Conservation (phyloP, 2,797 vertebrate genomes). For the Delichon dasypus region DNA sequence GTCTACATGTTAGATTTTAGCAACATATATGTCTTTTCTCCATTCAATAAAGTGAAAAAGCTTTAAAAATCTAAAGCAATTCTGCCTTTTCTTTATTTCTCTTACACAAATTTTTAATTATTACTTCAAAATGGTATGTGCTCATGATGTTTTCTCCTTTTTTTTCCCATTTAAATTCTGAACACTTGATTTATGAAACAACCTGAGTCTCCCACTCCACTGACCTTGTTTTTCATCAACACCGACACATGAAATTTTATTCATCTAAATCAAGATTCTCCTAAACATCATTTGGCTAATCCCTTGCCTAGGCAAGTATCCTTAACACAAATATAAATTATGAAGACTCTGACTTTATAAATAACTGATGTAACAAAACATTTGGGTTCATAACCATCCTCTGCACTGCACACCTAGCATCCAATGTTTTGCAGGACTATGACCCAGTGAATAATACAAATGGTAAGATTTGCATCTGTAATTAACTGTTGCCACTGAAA, state of each 20-base stretch:
- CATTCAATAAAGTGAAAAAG: not conserved
- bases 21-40: not conserved
- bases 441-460: not conserved
- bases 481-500: not conserved
- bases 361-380: not conserved
- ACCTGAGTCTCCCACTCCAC: not conserved
- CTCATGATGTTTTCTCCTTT: fast-evolving
- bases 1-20: not conserved
- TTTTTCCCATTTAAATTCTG: not conserved
- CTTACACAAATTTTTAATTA: not conserved
- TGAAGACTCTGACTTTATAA: not conserved
- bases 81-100: not conserved
- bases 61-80: not conserved
- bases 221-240: not conserved
- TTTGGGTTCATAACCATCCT: not conserved
- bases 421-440: not conserved
- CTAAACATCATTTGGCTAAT: not conserved
- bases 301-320: not conserved
- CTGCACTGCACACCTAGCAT: not conserved
- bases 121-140: not conserved
- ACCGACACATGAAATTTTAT: not conserved
- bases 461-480: not conserved
- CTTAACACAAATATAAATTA: not conserved
- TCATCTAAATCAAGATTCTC: not conserved
- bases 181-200: not conserved